phyloP scores from a whole-genome alignment of 2,113 vertebrate species.

The Rhodinocichla rosea region DNA sequence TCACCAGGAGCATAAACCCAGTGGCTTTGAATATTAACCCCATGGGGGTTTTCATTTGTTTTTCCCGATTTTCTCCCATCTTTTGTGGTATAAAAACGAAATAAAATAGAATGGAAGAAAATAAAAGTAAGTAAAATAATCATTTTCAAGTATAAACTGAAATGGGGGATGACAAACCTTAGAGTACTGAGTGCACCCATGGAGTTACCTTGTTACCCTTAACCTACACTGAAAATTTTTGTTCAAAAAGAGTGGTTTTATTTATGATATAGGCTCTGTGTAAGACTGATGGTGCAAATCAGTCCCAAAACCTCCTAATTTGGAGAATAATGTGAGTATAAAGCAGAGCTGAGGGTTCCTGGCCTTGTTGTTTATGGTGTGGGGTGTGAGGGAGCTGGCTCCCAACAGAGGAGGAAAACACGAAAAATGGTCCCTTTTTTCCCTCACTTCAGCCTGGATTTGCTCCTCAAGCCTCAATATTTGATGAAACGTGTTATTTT shows the following conservation, averaged over 20 bases:
- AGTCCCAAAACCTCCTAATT: fast-evolving
- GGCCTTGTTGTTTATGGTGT: fast-evolving
- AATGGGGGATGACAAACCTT: not conserved
- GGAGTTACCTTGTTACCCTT: not conserved
- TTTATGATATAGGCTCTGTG: fast-evolving
- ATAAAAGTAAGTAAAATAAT: not conserved
- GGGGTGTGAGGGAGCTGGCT: not conserved
- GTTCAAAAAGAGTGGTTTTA: fast-evolving
- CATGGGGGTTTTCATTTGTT: fast-evolving
- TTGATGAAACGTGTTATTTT: fast-evolving
- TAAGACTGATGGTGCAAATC: not conserved
- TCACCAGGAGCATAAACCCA: not conserved
- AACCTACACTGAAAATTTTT: fast-evolving
- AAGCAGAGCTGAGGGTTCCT: not conserved
- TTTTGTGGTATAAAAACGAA: not conserved
- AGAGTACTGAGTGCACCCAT: fast-evolving
- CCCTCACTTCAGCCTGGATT: not conserved
- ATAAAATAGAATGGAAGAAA: not conserved
- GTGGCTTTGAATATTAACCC: not conserved
- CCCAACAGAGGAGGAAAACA: not conserved
- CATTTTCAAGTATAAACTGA: fast-evolving
- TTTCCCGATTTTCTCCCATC: fast-evolving
- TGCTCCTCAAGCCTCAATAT: not conserved
- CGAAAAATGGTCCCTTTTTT: not conserved
- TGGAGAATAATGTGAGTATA: fast-evolving